phyloP scores from a whole-genome alignment of 2,113 vertebrate species.

The Pristiophorus japonicus region DNA sequence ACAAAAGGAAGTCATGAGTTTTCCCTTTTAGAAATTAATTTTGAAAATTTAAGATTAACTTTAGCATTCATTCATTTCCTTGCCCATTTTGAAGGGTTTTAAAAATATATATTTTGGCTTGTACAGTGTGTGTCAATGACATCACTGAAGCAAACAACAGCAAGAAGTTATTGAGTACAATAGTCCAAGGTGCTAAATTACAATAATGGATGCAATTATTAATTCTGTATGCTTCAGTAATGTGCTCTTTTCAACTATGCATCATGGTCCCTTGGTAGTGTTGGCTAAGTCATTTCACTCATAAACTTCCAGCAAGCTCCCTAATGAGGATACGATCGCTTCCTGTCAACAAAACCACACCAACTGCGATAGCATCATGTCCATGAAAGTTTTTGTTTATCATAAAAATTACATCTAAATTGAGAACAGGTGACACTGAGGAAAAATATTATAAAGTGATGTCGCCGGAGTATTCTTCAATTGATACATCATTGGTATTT shows the following conservation, averaged over 20 bases:
- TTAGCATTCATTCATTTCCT: neutral
- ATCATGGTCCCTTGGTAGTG: neutral
- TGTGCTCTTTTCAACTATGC: neutral
- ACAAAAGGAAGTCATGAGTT: neutral
- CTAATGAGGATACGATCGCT: neutral
- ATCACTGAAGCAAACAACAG: conserved; percentile 5
- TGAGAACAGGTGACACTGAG: conserved; percentile 1
- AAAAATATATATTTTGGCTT: neutral
- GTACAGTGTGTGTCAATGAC: neutral
- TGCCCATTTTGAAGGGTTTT: neutral
- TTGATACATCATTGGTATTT: neutral
- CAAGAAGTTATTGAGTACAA: neutral
- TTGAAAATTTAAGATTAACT: neutral
- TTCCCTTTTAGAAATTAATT: neutral
- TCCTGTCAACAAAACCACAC: neutral
- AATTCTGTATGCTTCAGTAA: neutral
- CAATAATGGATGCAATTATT: neutral
- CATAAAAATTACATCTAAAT: neutral
- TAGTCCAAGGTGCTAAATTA: neutral
- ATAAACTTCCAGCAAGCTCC: neutral
- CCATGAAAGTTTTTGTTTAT: neutral
- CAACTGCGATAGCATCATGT: neutral
- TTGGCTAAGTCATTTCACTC: neutral
- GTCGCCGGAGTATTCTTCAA: neutral
- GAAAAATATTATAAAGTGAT: neutral